These are phyloP conservation scores for Mirza zaza DNA, from an alignment of 2,113 vertebrate species.

Conservation along the genomic window DNA sequence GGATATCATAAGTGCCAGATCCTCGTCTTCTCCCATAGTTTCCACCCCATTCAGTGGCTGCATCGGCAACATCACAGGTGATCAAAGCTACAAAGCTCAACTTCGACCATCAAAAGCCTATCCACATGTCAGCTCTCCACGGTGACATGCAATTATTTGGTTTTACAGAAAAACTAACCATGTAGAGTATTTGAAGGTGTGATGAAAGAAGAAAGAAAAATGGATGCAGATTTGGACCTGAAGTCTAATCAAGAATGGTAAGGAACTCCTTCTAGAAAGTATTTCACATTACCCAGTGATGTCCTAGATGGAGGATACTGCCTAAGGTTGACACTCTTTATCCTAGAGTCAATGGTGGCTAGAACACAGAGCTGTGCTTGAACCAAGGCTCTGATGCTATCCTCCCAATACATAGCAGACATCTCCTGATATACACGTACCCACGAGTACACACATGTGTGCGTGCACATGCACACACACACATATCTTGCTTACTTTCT, in stretches of 20 bases:
- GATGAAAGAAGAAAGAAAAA: constrained; percentile 42
- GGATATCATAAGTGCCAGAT: not conserved
- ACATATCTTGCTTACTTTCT: not conserved
- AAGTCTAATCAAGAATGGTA: constrained; percentile 20
- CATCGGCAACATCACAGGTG: not conserved
- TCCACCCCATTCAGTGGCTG: not conserved
- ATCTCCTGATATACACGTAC: not conserved
- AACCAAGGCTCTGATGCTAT: not conserved
- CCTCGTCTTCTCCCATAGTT: not conserved
- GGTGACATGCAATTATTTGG: not conserved
- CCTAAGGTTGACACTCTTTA: not conserved
- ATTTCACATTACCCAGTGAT: not conserved
- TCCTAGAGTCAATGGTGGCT: not conserved
- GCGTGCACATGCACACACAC: not conserved
- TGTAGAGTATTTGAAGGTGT: not conserved
- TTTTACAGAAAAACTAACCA: constrained; percentile 30
- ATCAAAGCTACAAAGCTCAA: not conserved
- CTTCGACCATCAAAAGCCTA: not conserved
- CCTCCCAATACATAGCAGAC: not conserved
- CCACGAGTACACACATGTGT: not conserved
- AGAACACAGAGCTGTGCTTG: not conserved
- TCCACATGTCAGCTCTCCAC: not conserved
- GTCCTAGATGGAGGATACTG: not conserved
- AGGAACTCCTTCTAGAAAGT: constrained; percentile 15
- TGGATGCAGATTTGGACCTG: not conserved